phyloP scores from a whole-genome alignment of 2,113 vertebrate genomes.

The Nannospalax galili region DNA sequence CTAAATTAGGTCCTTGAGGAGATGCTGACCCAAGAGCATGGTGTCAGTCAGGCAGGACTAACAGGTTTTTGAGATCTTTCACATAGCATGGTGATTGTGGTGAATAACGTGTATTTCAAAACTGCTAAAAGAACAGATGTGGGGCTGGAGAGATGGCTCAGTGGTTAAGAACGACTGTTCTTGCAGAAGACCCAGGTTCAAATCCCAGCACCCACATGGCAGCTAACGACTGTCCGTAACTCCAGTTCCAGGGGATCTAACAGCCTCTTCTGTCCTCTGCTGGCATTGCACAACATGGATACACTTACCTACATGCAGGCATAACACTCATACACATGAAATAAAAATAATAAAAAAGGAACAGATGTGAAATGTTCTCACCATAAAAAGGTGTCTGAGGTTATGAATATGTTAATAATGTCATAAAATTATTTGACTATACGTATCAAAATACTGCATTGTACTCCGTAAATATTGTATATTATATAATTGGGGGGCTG shows the following conservation, averaged over 20 bases:
- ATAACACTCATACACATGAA: too few species aligned
- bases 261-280: too few species aligned
- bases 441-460: not conserved
- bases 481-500: not conserved
- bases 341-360: too few species aligned
- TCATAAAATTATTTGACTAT: not conserved
- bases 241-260: too few species aligned
- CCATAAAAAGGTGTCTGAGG: not conserved
- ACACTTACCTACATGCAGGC: too few species aligned
- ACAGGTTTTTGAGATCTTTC: not conserved
- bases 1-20: not conserved
- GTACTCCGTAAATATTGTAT: not conserved
- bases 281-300: too few species aligned
- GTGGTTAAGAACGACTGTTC: too few species aligned
- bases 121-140: conserved; percentile 13
- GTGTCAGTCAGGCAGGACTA: not conserved
- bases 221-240: too few species aligned
- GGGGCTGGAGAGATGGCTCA: too few species aligned
- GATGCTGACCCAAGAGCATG: not conserved
- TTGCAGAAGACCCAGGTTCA: too few species aligned
- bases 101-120: not conserved
- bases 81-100: not conserved
- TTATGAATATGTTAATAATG: not conserved
- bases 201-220: too few species aligned
- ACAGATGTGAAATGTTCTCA: conserved; percentile 5